phyloP scores from a whole-genome alignment of 1,140 invertebrate species.

The Drosophila punjabiensis region DNA sequence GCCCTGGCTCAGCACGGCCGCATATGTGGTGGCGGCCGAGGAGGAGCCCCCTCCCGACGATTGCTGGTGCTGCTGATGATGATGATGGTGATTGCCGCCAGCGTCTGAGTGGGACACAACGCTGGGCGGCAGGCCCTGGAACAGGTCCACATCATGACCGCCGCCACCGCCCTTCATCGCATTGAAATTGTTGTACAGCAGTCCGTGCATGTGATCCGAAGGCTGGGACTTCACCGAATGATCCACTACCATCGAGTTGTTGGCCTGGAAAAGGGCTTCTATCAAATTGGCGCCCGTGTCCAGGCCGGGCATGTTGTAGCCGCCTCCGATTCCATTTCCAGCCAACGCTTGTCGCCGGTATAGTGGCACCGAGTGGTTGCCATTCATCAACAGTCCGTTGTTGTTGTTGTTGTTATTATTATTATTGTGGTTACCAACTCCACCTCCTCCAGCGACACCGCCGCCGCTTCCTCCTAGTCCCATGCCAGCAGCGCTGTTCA shows the following conservation, averaged over 20 bases:
- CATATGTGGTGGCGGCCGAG: conserved; percentile 84
- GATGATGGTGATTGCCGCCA: conserved; percentile 2
- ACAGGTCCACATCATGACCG: conserved; percentile 72
- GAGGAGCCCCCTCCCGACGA: conserved; percentile 36
- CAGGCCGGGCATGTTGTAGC: conserved; percentile 70
- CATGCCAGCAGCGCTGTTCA: conserved; percentile 19
- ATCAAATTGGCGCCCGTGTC: conserved; percentile 69
- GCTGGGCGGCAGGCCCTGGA: conserved; percentile 51
- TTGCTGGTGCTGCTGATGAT: conserved; percentile 46
- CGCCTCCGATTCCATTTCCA: conserved; percentile 66
- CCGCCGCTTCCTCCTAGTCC: conserved; percentile 2
- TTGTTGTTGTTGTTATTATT: conserved; percentile 28
- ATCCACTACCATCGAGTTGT: conserved; percentile 54
- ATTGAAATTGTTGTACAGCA: conserved; percentile 79
- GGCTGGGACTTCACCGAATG: conserved; percentile 59
- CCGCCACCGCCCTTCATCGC: conserved; percentile 46
- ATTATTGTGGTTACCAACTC: conserved; percentile 16
- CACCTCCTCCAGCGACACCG: not conserved
- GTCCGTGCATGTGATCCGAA: conserved; percentile 59
- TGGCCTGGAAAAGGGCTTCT: conserved; percentile 77
- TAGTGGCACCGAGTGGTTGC: conserved; percentile 85
- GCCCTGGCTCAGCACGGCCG: conserved; percentile 85
- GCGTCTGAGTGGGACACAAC: conserved; percentile 24
- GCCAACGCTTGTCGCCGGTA: conserved; percentile 85
- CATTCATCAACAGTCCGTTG: conserved; percentile 64